Percentiles rank a stretch among this genome's conserved stretches.
phyloP scores from a whole-genome alignment of 2,113 vertebrate species.

The Dryoscopus gambensis region DNA sequence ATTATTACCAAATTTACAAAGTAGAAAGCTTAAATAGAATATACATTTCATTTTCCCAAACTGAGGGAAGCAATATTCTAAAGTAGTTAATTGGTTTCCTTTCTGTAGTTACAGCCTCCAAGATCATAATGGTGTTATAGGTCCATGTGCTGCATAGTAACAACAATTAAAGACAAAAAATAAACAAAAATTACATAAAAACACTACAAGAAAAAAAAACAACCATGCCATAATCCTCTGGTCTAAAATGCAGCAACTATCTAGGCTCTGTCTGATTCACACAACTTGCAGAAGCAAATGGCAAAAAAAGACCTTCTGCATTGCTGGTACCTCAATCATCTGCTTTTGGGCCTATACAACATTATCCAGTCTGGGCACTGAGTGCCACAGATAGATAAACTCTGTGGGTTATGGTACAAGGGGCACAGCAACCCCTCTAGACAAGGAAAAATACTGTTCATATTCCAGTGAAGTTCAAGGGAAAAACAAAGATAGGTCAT shows the following conservation, averaged over 20 bases:
- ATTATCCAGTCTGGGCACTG: not conserved
- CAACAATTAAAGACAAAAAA: not conserved
- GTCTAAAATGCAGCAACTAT: not conserved
- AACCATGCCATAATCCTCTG: not conserved
- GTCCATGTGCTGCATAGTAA: not conserved
- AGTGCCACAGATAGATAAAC: not conserved
- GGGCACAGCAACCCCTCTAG: not conserved
- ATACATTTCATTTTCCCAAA: not conserved
- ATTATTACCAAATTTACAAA: not conserved
- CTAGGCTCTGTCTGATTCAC: not conserved
- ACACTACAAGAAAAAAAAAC: not conserved
- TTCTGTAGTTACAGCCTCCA: not conserved
- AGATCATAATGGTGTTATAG: not conserved
- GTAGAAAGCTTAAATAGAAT: not conserved
- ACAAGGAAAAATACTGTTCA: not conserved
- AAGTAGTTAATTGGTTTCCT: not conserved
- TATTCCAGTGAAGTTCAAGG: not conserved
- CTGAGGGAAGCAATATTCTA: not conserved
- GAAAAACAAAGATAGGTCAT: not conserved
- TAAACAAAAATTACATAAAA: not conserved
- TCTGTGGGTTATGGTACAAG: not conserved
- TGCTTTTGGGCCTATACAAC: not conserved
- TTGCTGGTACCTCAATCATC: accelerated
- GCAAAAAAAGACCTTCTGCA: not conserved
- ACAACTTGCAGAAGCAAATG: not conserved